Evolutionary conservation across 2,113 vertebrate genomes (phyloP), one percentile per base, ranked within the genome.

Genomic region (Polyodon spathula): DNA sequence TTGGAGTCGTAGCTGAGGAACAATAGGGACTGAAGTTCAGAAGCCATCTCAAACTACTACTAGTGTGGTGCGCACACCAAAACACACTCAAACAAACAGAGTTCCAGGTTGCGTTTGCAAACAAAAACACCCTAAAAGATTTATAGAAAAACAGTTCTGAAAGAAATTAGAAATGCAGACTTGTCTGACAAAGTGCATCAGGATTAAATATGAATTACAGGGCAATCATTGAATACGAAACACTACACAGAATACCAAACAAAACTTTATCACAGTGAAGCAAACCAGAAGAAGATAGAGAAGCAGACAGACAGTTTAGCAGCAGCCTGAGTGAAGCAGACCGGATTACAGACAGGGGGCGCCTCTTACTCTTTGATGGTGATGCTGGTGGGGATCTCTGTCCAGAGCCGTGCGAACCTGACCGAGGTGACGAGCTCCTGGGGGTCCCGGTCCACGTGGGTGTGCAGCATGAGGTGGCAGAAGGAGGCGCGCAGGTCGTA

Each of bases 381-480:
- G 83, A 98, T 99, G 64, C 90, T 82, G 0, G 89, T 94, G 27
- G 95, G 95, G 71, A 98, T 97, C 80, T 99, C 94, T 0, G 93
- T 91, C 96, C 96, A 99, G 58, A 99, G 92, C 14, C 95, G 91
- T 0, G 96, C 95, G 1, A 95, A 99, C 77, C 96, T 98, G 54
- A 97, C 93, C 0, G 96, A 92, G 0, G 94, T 97, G 67, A 98
- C 96, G 44, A 92, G 85, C 75, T 99, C 96, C 78, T 98, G 95
- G 4, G 95, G 96, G 78, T 98, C 95, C 0, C 96, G 86, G 79
- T 98, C 95, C 15, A 99, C 96, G 0, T 99, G 96, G 12, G 94
- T 90, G 0, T 97, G 96, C 17, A 99, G 82, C 96, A 99, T 97
- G 71, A 99, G 93, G 68, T 94, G 92, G 71, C 95, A 99, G 85